Conservation (phyloP, 2,888 invertebrate genomes). For the Coremacera marginata region DNA sequence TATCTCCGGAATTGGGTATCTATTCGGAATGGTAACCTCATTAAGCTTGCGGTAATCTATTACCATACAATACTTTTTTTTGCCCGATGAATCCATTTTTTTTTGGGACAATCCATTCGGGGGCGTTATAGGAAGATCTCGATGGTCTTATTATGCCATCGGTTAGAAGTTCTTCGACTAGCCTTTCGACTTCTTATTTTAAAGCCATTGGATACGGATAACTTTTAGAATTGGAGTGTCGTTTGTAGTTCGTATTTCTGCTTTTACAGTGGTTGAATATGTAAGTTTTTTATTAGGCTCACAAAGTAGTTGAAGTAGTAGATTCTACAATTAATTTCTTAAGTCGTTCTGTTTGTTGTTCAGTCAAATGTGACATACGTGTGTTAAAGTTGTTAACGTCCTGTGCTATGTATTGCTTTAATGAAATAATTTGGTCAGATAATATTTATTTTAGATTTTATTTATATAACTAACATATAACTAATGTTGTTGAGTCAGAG, state of each 20-base stretch:
- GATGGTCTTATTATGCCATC: slow-evolving; percentile 41
- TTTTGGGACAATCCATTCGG: slow-evolving; percentile 35
- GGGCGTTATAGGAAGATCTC: slow-evolving; percentile 32
- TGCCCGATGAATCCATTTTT: slow-evolving; percentile 19
- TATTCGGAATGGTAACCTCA: slow-evolving; percentile 25
- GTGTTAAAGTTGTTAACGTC: slow-evolving; percentile 17
- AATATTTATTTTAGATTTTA: too few relatives aligned
- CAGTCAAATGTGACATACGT: background rate
- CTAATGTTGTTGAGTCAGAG: background rate
- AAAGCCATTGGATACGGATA: slow-evolving; percentile 40
- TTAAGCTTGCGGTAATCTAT: slow-evolving; percentile 41
- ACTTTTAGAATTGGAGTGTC: slow-evolving; percentile 23
- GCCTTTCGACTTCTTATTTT: slow-evolving; percentile 30
- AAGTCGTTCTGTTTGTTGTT: background rate
- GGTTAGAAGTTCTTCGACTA: slow-evolving; percentile 26
- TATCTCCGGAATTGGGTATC: slow-evolving; percentile 40
- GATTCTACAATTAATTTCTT: background rate
- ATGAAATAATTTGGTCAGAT: too few relatives aligned
- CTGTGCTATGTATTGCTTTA: too few relatives aligned
- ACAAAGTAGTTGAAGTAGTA: slow-evolving; percentile 6
- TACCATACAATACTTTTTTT: slow-evolving; percentile 32
- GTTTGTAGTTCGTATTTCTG: slow-evolving; percentile 35
- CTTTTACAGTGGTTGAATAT: slow-evolving; percentile 31
- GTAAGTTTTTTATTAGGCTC: slow-evolving; percentile 41
- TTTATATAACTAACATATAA: too few relatives aligned